A percentile compares a stretch with the other conserved stretches of the same genome.
These are phyloP conservation scores for Tretioscincus oriximinensis DNA, from an alignment of 2,113 vertebrate species.

Conservation along the genomic window DNA sequence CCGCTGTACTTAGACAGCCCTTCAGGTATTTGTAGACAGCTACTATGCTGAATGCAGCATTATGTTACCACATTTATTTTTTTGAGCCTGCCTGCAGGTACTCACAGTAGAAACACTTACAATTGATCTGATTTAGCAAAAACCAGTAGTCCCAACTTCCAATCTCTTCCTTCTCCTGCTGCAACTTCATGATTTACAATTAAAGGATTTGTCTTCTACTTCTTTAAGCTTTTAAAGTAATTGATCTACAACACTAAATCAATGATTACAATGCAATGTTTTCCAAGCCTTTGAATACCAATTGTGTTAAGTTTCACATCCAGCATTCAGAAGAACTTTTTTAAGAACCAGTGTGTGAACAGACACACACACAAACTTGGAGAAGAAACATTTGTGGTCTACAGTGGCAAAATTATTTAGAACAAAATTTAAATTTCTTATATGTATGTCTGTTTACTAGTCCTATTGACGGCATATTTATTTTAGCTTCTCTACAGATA, in stretches of 20 bases:
- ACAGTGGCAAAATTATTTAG: slow-evolving; percentile 17
- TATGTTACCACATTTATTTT: slow-evolving; percentile 57
- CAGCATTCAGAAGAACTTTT: slow-evolving; percentile 9
- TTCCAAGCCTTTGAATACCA: slow-evolving; percentile 33
- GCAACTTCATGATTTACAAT: slow-evolving; percentile 51
- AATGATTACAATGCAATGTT: slow-evolving; percentile 53
- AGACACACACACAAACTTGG: not conserved
- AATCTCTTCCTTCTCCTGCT: slow-evolving; percentile 31
- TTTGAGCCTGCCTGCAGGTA: slow-evolving; percentile 48
- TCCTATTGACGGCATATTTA: not conserved
- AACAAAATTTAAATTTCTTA: not conserved
- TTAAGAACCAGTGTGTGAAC: accelerated
- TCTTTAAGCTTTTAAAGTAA: slow-evolving; percentile 51
- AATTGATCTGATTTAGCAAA: slow-evolving; percentile 60
- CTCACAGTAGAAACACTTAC: slow-evolving; percentile 60
- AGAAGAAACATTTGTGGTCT: not conserved
- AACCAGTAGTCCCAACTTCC: slow-evolving; percentile 57
- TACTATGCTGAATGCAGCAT: slow-evolving; percentile 29
- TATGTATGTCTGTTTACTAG: not conserved
- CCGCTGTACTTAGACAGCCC: too few species aligned
- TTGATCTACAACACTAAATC: slow-evolving; percentile 50
- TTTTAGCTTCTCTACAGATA: accelerated
- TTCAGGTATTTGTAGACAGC: too few species aligned
- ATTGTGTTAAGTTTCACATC: slow-evolving; percentile 43
- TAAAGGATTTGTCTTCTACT: slow-evolving; percentile 57